phyloP scores from a whole-genome alignment of 2,888 invertebrate species.

The Polyommatus icarus region DNA sequence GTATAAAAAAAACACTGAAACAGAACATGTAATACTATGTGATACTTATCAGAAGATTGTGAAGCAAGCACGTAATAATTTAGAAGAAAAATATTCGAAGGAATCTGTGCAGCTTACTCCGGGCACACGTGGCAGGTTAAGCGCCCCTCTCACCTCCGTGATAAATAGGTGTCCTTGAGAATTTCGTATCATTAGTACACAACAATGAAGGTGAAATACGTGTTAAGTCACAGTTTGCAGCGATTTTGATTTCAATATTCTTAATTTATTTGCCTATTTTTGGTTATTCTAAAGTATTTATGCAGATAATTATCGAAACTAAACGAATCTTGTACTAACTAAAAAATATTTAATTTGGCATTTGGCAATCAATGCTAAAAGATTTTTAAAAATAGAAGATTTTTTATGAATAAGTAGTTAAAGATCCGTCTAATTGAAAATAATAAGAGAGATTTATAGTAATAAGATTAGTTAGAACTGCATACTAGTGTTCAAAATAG shows the following conservation, averaged over 20 bases:
- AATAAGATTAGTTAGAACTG: no score
- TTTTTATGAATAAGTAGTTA: neutral
- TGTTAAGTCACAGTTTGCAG: neutral
- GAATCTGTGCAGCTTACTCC: neutral
- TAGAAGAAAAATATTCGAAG: constrained; percentile 1
- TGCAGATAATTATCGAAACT: neutral
- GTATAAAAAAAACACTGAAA: no score
- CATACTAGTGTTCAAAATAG: neutral
- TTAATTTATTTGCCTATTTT: neutral
- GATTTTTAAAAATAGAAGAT: neutral
- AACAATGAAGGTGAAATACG: constrained; percentile 12
- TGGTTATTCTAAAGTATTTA: neutral
- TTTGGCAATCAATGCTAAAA: neutral
- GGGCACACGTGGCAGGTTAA: constrained; percentile 13
- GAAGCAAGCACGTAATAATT: neutral
- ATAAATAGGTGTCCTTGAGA: constrained; percentile 29
- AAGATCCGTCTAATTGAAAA: neutral
- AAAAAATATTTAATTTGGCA: no score
- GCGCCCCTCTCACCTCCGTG: neutral
- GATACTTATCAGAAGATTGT: no score
- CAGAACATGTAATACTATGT: no score
- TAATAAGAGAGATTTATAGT: no score
- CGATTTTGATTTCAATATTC: neutral
- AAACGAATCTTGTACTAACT: no score
- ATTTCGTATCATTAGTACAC: constrained; percentile 30